Percentiles rank a stretch among this genome's conserved stretches.
These are phyloP conservation scores for Borostomias antarcticus DNA, from an alignment of 2,797 vertebrate genomes.

Conservation along the genomic window DNA sequence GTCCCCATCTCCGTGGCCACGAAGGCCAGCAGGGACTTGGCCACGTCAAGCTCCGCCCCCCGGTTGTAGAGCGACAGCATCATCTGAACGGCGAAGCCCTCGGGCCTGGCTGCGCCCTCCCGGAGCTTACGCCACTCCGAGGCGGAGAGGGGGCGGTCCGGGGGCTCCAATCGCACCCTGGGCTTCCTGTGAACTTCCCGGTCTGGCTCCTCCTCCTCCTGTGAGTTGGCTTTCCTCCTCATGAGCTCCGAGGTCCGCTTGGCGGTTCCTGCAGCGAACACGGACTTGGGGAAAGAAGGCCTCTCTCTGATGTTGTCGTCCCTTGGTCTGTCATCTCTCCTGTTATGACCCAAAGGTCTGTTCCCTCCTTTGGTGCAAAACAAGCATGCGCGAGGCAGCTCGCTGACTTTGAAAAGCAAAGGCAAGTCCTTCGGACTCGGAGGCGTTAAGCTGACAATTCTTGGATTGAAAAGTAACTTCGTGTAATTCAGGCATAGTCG, in stretches of 20 bases:
- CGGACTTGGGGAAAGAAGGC: slow-evolving; percentile 54
- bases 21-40: slow-evolving; percentile 87
- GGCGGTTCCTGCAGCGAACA: slow-evolving; percentile 83
- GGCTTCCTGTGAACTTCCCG: not conserved
- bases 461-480: slow-evolving; percentile 27
- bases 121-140: slow-evolving; percentile 83
- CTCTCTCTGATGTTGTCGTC: slow-evolving; percentile 21
- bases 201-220: slow-evolving; percentile 23
- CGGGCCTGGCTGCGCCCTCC: slow-evolving; percentile 48
- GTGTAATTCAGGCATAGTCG: slow-evolving; percentile 43
- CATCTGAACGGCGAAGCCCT: slow-evolving; percentile 79
- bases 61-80: slow-evolving; percentile 66
- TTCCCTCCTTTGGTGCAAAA: slow-evolving; percentile 53
- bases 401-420: slow-evolving; percentile 3
- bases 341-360: slow-evolving; percentile 5
- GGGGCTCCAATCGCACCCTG: slow-evolving; percentile 36
- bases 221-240: slow-evolving; percentile 45
- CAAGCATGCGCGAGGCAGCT: slow-evolving; percentile 15
- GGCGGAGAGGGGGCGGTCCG: slow-evolving; percentile 74
- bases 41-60: slow-evolving; percentile 76
- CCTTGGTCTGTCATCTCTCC: slow-evolving; percentile 19
- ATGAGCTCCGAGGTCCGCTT: slow-evolving; percentile 70
- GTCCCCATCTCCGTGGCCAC: slow-evolving; percentile 80
- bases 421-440: slow-evolving; percentile 11
- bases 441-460: slow-evolving; percentile 27